Evolutionary conservation across 92 coral and sea anemone genomes (phyloP), one percentile per base, ranked within the genome.

Genomic region (Parazoanthus darwini): DNA sequence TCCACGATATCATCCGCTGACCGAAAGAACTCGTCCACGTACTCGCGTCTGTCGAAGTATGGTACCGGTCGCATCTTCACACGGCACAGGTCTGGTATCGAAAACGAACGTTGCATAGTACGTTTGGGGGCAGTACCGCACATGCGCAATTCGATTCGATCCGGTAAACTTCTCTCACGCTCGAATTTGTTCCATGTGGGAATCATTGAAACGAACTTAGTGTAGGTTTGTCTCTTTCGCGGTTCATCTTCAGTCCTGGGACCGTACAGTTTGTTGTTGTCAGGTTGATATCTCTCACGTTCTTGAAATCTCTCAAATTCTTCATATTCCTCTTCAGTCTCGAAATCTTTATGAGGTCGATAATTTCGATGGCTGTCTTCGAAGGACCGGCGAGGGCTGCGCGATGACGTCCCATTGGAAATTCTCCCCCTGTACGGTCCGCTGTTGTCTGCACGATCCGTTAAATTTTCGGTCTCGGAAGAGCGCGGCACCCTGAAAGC

Each of bases 71-170:
- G 89, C 88, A 95, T 85, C 42, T 89, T 92, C 84, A 95, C 90
- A 78, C 96, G 91, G 86, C 91, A 95, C 74, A 95, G 82, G 67
- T 95, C 96, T 35, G 98, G 96, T 54, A 95, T 95, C 81, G 94
- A 93, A 25, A 90, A 90, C 36, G 94, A 89, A 66, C 91, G 92
- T 37, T 90, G 87, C 46, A 51, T 38, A 20, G 74, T 82, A 50
- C 88, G 81, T 4, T 88, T 78, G 15, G 77, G 82, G 37, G 88
- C 82, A 22, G 91, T 73, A 20, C 96, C 98, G 58, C 93, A 90
- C 91, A 95, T 89, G 77, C 98, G 94, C 65, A 95, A 92, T 88
- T 95, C 98, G 82, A 95, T 95, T 82, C 98, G 93, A 77, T 95
- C 98, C 6, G 98, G 98, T 8, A 95, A 93, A 82, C 88, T 90